Evolutionary conservation across 2,797 vertebrate species (phyloP).

Genomic region (Cyclopterus lumpus): DNA sequence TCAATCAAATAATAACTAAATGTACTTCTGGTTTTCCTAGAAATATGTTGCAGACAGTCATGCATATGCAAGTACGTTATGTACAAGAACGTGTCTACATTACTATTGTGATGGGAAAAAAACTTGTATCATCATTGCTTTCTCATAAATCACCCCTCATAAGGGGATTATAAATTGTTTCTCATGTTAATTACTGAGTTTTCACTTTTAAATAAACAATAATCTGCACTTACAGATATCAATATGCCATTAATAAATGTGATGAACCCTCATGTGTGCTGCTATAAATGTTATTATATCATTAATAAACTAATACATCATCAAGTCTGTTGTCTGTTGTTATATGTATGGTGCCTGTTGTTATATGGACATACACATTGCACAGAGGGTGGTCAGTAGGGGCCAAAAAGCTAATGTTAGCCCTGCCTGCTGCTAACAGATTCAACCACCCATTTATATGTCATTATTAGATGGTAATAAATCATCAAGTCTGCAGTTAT

Average conservation of each 20-base stretch:
- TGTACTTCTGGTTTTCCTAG: background rate
- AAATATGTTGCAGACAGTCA: background rate
- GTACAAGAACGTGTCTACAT: background rate
- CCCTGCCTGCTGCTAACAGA: accelerated
- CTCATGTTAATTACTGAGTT: background rate
- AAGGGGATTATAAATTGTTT: background rate
- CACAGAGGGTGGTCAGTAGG: background rate
- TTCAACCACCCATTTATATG: background rate
- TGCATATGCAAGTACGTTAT: background rate
- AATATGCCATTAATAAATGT: background rate
- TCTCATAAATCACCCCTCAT: background rate
- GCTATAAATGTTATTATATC: slow-evolving; percentile 1
- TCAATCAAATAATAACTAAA: background rate
- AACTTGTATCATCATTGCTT: background rate
- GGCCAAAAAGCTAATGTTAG: background rate
- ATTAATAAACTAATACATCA: background rate
- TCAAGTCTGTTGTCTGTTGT: background rate
- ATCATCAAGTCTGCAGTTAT: background rate
- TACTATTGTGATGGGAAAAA: background rate
- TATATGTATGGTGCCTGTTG: background rate
- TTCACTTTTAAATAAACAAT: background rate
- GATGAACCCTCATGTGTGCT: background rate
- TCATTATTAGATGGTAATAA: background rate
- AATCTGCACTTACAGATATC: background rate
- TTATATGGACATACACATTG: background rate